Evolutionary conservation across 2,888 invertebrate genomes (phyloP), one percentile per base, ranked within the genome.

Genomic region (Agriotes lineatus): DNA sequence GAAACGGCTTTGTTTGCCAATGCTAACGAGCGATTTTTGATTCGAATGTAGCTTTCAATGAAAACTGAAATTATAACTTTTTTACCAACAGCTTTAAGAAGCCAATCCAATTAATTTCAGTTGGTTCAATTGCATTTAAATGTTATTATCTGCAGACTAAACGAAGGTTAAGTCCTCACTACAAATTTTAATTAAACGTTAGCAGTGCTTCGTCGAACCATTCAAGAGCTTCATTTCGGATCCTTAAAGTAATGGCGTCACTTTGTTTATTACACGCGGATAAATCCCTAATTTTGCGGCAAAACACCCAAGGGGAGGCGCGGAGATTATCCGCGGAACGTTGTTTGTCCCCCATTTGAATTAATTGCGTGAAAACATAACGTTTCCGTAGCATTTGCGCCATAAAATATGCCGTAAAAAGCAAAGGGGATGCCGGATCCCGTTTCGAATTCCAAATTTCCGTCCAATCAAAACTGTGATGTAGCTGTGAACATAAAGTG

Each of bases 1-100:
- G 44, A 61, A 61, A 56, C 33, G 54, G 56, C 56, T 67, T 60
- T 56, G 19, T 33, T 19, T 45, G 10, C 58, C 12, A 9, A 9
- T 7, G 22, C 50, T 57, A 65, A 64, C 48, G 58, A 48, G 50
- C 45, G 22, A 16, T 18, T n/a, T n/a, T n/a, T n/a, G 30, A 30
- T 6, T 6, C 9, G 3, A 37, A 37, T 7, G 37, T 37, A 37
- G 5, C 37, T 37, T 37, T 37, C n/a, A 5, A 37, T n/a, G 5
- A 37, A 7, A 37, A 3, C n/a, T n/a, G n/a, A n/a, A 37, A 37
- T 30, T 30, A 30, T 30, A 30, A 30, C 4, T 30, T 42, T 39
- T n/a, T n/a, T n/a, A n/a, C n/a, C n/a, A n/a, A n/a, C n/a, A n/a
- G n/a, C n/a, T n/a, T n/a, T n/a, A n/a, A n/a, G n/a, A n/a, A n/a